Conservation (phyloP, 2,888 invertebrate species). For the Zelleria hepariella region DNA sequence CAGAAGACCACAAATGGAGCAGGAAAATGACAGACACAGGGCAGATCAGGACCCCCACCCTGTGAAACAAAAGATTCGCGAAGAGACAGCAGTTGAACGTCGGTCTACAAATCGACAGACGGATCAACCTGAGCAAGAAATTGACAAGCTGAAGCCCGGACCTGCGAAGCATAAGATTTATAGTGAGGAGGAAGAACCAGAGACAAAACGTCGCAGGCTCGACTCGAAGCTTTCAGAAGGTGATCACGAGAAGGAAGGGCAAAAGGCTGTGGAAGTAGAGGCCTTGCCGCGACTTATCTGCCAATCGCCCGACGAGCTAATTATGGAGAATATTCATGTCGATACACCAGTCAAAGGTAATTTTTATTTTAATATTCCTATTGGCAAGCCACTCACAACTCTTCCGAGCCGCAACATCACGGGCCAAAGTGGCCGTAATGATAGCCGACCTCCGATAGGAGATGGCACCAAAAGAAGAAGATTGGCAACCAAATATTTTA, state of each 20-base stretch:
- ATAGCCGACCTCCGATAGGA: too few relatives aligned
- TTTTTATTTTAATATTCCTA: too few relatives aligned
- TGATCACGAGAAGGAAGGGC: neutral
- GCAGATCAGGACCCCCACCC: neutral
- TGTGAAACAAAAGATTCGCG: neutral
- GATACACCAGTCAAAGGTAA: neutral
- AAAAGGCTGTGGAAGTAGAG: neutral
- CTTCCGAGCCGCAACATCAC: too few relatives aligned
- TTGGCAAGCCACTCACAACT: too few relatives aligned
- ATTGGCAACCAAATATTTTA: too few relatives aligned
- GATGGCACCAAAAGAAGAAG: too few relatives aligned
- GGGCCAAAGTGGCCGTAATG: too few relatives aligned
- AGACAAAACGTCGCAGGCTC: conserved; percentile 21
- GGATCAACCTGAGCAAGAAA: neutral
- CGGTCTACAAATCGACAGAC: neutral
- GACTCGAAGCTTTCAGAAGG: neutral
- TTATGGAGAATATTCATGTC: neutral
- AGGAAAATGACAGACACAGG: neutral
- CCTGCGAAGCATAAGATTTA: conserved; percentile 29
- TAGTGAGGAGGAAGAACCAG: conserved; percentile 34
- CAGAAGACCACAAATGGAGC: conserved; percentile 1
- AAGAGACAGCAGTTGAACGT: neutral
- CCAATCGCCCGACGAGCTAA: neutral
- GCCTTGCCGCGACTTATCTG: neutral
- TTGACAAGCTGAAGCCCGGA: conserved; percentile 7